Base-by-base conservation (phyloP, 2,888 invertebrate species). In the Prosopocoilus inquinatus region DNA sequence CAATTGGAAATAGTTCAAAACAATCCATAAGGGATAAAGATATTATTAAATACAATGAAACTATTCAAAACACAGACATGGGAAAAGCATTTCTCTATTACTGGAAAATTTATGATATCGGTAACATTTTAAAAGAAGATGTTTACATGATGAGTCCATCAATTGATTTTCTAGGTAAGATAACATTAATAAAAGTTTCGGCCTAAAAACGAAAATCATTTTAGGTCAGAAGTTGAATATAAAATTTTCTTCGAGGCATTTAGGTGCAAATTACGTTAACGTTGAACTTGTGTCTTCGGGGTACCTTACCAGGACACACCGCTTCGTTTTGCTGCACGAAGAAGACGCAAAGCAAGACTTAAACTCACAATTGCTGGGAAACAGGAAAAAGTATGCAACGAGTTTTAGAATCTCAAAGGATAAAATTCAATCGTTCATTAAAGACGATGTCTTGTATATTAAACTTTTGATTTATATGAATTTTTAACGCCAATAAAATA, bases 401-500 rank as follows among this genome's bases (percentile, higher is more conserved):
- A 58, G 66, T 12, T 73, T 70, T 38, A 75, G 80, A 16, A 79
- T 82, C 62, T 78, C 81, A 1, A 78, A 79, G 55, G 76, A 78
- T 55, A 79, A 79, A 2, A 71, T 84, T 56, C 78, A 78, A 2
- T 71, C 82, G 44, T 65, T 76, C 12, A 73, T 80, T 63, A 72
- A 81, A 15, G 73, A 75, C 56, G 74, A 79, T 62, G 78, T 75
- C 52, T 67, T 83, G 47, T 70, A 82, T 59, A 73, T 84, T 64
- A 83, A 83, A 74, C 70, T 83, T 47, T 78, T 80, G 61, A 76
- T 84, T 53, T 82, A 79, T 74, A 75, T 83, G 63, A 44, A 49
- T 39, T 45, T 55, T 11, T 50, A 45, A 55, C 34, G 9, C 15
- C 4, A 3, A 13, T 12, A 32, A 11, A 34, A 12, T n/a, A 9